phyloP scores from a whole-genome alignment of 2,113 vertebrate genomes.

The Pachycephala philippinensis region DNA sequence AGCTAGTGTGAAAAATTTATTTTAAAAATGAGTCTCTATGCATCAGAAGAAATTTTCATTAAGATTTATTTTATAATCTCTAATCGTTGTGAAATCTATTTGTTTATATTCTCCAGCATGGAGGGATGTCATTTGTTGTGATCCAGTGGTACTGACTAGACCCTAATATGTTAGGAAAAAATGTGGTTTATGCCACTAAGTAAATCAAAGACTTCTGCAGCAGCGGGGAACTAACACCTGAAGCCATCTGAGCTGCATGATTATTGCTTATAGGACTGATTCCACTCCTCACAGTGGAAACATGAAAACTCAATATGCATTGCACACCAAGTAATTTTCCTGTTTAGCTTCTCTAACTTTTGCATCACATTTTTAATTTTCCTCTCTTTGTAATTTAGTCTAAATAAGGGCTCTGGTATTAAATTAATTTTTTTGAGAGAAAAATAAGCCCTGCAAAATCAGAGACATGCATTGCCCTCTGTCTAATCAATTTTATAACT shows the following conservation, averaged over 20 bases:
- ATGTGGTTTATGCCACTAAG: neutral
- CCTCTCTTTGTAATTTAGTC: neutral
- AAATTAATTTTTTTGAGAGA: neutral
- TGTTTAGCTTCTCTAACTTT: neutral
- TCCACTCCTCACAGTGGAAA: neutral
- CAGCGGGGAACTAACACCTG: neutral
- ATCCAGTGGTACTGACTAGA: neutral
- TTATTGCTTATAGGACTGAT: neutral
- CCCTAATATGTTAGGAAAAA: neutral
- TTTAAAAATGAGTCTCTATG: neutral
- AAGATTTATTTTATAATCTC: neutral
- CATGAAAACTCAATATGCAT: neutral
- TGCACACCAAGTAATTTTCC: slow-evolving; percentile 3
- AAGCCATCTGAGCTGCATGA: neutral
- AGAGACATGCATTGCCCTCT: neutral
- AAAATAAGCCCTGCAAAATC: neutral
- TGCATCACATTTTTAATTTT: slow-evolving; percentile 14
- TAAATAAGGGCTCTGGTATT: slow-evolving; percentile 24
- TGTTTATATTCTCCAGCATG: neutral
- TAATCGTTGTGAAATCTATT: neutral
- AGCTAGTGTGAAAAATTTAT: neutral
- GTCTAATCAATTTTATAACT: neutral
- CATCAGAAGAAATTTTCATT: neutral
- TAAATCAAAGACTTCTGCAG: neutral
- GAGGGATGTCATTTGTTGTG: neutral